Evolutionary conservation across 2,113 vertebrate genomes (phyloP), one percentile per base, ranked within the genome.

Genomic region (Cisticola juncidis): DNA sequence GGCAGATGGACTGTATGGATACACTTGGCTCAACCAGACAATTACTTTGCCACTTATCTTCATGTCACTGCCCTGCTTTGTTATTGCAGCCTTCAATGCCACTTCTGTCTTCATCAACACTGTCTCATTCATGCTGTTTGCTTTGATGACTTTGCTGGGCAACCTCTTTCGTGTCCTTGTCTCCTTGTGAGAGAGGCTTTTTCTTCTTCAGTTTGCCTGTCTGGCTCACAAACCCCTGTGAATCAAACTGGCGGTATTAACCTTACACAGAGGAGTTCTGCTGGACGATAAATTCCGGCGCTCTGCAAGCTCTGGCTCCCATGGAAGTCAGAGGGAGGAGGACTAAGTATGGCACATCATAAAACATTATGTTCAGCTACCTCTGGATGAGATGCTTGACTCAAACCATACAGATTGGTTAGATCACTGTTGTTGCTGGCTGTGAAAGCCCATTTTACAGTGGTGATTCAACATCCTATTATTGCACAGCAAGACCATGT

Each of bases 91-190:
- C 76, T 81, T 97, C 95, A 97, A 93, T 96, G 92, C 92, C 80
- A 95, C 93, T 96, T 97, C 94, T 97, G 96, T 96, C 93, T 96
- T 83, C 92, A 86, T 96, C 95, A 86, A 96, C 95, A 95, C 95
- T 96, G 93, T 95, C 61, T 83, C 82, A 90, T 97, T 96, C 94
- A 93, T 96, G 88, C 79, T 93, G 35, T 86, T 94, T 95, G 79
- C 95, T 96, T 78, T 96, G 93, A 96, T 96, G 85, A 90, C 88
- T 96, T 95, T 90, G 82, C 86, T 92, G 94, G 88, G 82, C 85
- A 96, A 83, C 80, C 40, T 95, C 60, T 83, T 96, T 80, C 56
- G 21, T 84, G 95, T 94, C 84, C 88, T 90, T 48, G 72, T 95
- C 94, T 88, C 88, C 88, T 88, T 81, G 72, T 86, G 92, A 95